Conservation (phyloP, 2,113 vertebrate species). For the Thomomys bottae region DNA sequence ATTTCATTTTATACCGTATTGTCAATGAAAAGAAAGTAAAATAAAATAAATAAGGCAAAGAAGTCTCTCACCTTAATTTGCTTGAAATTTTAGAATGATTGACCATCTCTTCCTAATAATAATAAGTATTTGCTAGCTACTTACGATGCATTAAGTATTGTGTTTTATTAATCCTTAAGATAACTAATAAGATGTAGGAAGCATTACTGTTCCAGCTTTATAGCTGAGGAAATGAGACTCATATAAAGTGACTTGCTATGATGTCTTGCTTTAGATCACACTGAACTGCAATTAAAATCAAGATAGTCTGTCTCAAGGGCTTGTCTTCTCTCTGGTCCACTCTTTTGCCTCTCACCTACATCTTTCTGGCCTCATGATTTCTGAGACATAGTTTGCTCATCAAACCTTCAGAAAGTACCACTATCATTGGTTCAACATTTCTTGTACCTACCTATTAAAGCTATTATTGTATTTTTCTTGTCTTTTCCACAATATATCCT, state of each 20-base stretch:
- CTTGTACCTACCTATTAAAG: background rate
- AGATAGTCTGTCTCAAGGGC: background rate
- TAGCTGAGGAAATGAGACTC: constrained; percentile 12
- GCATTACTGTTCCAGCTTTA: background rate
- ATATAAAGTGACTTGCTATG: background rate
- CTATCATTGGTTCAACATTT: background rate
- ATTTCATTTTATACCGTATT: background rate
- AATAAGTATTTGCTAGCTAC: background rate
- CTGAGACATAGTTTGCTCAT: background rate
- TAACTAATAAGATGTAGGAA: background rate
- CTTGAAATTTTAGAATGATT: background rate
- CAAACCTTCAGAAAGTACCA: background rate
- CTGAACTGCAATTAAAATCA: background rate
- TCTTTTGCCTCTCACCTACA: background rate
- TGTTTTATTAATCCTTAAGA: background rate
- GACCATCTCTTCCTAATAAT: background rate
- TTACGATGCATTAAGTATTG: background rate
- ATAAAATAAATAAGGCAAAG: background rate
- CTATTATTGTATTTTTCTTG: background rate
- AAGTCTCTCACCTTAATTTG: background rate
- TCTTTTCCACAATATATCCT: background rate
- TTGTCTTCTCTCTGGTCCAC: background rate
- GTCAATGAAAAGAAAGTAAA: background rate
- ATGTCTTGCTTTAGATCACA: background rate
- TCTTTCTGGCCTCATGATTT: background rate